Percentiles rank a stretch among this genome's conserved stretches.
Conservation (phyloP, 2,888 invertebrate genomes). For the Phanerotoma sp. region DNA sequence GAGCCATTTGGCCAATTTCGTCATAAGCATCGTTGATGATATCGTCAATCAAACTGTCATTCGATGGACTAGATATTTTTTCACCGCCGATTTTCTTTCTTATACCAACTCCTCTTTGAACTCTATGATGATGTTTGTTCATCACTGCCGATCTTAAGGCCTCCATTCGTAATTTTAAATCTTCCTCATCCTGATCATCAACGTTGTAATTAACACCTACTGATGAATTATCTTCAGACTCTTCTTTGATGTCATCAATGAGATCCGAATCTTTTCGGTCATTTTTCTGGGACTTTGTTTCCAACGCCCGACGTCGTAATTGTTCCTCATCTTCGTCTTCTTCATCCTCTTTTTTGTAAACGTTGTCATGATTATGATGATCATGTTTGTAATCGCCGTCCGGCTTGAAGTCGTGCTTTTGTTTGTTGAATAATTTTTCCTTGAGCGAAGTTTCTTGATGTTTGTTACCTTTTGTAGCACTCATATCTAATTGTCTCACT, state of each 20-base stretch:
- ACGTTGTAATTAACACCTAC: constrained; percentile 29
- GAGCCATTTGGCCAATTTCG: too few relatives aligned
- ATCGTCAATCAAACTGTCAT: constrained; percentile 44
- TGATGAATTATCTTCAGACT: constrained; percentile 16
- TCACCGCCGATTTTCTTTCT: constrained; percentile 12
- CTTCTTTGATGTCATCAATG: constrained; percentile 19
- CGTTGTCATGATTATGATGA: too few relatives aligned
- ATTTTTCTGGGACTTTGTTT: constrained; percentile 46
- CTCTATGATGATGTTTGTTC: constrained; percentile 65
- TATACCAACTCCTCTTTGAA: constrained; percentile 31
- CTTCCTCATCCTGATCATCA: constrained; percentile 65
- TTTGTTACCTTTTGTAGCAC: constrained; percentile 31
- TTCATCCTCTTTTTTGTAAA: constrained; percentile 13
- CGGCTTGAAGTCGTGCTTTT: constrained; percentile 37
- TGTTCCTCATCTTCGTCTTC: constrained; percentile 49
- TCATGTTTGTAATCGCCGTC: too few relatives aligned
- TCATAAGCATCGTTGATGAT: constrained; percentile 29
- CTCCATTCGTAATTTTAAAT: constrained; percentile 65
- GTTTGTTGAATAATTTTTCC: constrained; percentile 43
- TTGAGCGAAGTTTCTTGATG: constrained; percentile 48
- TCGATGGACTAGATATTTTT: constrained; percentile 53
- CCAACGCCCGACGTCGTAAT: constrained; percentile 47
- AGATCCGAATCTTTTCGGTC: constrained; percentile 1
- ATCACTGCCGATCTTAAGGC: constrained; percentile 70
- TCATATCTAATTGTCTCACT: constrained; percentile 42